phyloP scores from a whole-genome alignment of 2,888 invertebrate genomes.

The Mylabris sibirica region DNA sequence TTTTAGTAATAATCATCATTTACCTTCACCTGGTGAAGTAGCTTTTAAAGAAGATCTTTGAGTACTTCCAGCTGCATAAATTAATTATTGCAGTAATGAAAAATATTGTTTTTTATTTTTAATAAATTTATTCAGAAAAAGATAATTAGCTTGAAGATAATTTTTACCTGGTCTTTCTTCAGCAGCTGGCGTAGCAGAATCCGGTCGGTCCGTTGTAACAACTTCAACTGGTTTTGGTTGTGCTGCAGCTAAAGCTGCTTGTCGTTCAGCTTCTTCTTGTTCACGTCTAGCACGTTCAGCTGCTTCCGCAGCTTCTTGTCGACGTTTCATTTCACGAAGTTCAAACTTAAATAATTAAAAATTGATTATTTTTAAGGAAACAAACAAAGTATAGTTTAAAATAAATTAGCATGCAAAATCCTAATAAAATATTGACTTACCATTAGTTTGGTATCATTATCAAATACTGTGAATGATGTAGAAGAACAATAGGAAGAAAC shows the following conservation, averaged over 20 bases:
- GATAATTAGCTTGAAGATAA: not conserved
- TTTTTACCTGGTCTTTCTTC: conserved; percentile 67
- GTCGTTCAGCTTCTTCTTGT: conserved; percentile 82
- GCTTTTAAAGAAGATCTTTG: conserved; percentile 58
- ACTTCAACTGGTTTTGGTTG: conserved; percentile 61
- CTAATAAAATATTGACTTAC: not conserved
- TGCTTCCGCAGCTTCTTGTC: conserved; percentile 74
- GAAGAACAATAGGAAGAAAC: not conserved
- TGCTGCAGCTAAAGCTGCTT: conserved; percentile 68
- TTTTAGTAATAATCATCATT: conserved; percentile 25
- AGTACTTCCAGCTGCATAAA: conserved; percentile 57
- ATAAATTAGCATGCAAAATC: not conserved
- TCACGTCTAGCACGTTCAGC: conserved; percentile 71
- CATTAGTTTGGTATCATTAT: not conserved
- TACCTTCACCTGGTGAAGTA: conserved; percentile 61
- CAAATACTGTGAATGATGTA: not conserved
- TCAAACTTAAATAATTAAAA: conserved; percentile 76
- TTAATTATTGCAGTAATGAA: conserved; percentile 32
- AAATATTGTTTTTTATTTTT: conserved; percentile 12
- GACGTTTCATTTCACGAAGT: conserved; percentile 92
- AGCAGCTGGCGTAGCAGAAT: conserved; percentile 59
- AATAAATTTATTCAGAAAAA: conserved; percentile 1
- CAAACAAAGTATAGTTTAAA: not conserved
- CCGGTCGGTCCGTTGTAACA: conserved; percentile 57
- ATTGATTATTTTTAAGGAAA: not conserved